Conservation (phyloP, 1,140 invertebrate species). For the Psilanteris sp. region DNA sequence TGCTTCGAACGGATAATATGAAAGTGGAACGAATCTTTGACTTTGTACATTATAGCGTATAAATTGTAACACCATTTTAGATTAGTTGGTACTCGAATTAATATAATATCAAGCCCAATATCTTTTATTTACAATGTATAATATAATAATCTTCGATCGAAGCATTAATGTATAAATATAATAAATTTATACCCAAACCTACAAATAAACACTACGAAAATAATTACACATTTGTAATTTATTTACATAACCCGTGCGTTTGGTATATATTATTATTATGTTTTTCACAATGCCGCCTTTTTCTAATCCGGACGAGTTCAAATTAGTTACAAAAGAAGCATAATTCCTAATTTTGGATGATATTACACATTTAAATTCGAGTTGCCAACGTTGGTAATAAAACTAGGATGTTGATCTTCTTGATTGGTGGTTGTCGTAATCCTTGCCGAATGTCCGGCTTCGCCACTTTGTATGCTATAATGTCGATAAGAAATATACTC, state of each 20-base stretch:
- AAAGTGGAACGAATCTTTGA: conserved; percentile 33
- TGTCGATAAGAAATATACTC: conserved; percentile 89
- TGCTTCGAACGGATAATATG: conserved; percentile 3
- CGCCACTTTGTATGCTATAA: conserved; percentile 82
- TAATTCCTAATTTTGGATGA: too few relatives aligned
- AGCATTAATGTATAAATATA: too few relatives aligned
- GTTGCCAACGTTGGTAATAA: conserved; percentile 58
- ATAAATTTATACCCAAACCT: too few relatives aligned
- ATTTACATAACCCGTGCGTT: conserved; percentile 24
- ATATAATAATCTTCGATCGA: conserved; percentile 20
- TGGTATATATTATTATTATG: conserved; percentile 4
- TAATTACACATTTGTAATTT: conserved; percentile 6
- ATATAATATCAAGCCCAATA: conserved; percentile 6
- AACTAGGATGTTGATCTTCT: conserved; percentile 55
- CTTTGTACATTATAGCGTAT: conserved; percentile 34
- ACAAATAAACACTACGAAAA: conserved; percentile 2
- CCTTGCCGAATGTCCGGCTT: conserved; percentile 53
- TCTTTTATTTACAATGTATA: conserved; percentile 47
- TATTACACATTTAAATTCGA: conserved; percentile 57
- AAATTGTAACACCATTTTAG: conserved; percentile 22
- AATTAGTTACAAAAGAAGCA: too few relatives aligned
- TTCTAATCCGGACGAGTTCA: too few relatives aligned
- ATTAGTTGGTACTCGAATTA: conserved; percentile 10
- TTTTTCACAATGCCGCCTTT: too few relatives aligned
- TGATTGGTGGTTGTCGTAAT: conserved; percentile 44